Evolutionary conservation across 1,140 invertebrate genomes (phyloP).

Genomic region (Chironomus striatipennis): DNA sequence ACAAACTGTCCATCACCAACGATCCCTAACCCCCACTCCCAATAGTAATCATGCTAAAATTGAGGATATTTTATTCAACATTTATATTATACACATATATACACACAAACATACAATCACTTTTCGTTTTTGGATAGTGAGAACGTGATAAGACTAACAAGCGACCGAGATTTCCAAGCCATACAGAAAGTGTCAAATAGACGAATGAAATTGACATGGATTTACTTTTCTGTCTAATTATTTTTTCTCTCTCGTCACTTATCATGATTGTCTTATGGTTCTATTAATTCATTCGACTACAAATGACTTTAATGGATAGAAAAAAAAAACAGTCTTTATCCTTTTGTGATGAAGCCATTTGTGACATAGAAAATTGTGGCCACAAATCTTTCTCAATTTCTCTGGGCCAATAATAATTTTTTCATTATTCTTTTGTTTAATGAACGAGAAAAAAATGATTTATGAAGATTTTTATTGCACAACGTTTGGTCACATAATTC

Average conservation of each 20-base stretch:
- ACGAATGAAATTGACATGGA: neutral
- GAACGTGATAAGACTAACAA: neutral
- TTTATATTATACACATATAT: too few relatives aligned
- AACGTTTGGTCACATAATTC: constrained; percentile 1
- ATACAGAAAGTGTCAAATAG: neutral
- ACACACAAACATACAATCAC: neutral
- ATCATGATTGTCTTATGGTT: too few relatives aligned
- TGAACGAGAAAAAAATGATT: neutral
- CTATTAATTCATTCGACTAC: too few relatives aligned
- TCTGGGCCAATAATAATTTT: neutral
- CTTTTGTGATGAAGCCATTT: neutral
- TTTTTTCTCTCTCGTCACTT: neutral
- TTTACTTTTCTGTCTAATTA: neutral
- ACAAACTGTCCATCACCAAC: too few relatives aligned
- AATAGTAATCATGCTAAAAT: too few relatives aligned
- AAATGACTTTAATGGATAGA: too few relatives aligned
- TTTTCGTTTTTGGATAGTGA: neutral
- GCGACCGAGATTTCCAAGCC: neutral
- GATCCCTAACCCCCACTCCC: too few relatives aligned
- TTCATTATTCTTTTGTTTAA: constrained; percentile 12
- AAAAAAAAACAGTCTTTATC: too few relatives aligned
- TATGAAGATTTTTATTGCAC: constrained; percentile 2
- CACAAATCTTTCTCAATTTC: too few relatives aligned
- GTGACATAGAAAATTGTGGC: too few relatives aligned
- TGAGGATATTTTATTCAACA: too few relatives aligned